Evolutionary conservation across 2,888 invertebrate species (phyloP), one percentile per base, ranked within the genome.

Genomic region (Parnassius glacialis): DNA sequence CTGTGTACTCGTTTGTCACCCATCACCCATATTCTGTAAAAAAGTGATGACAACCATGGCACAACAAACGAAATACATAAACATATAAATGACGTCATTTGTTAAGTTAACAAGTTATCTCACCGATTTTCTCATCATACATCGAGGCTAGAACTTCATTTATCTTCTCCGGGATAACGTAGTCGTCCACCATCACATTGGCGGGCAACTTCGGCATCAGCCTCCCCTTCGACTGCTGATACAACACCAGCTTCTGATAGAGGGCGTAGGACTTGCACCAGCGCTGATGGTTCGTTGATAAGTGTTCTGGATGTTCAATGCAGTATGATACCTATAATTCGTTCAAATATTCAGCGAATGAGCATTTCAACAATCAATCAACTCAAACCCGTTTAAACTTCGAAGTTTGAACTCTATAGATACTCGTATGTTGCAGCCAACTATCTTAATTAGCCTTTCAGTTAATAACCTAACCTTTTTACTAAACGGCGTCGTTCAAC

Each of bases 241-340:
- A 84, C 50, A 85, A 80, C 0, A 94, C 89, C 70, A 95, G 83
- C 64, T 92, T 92, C 64, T 93, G 91, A 67, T 94, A 94, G 0
- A 95, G 81, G n/a, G 84, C 85, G 72, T 93, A 94, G 0, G 93
- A 91, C 56, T 87, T 88, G 76, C 95, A 95, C 94, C 94, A 94
- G 12, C 89, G 82, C 9, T 85, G 78, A 72, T 95, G 95, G 0
- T 77, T 70, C 55, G 84, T 83, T 0, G 83, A 82, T 0, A 92
- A 74, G 72, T 95, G 95, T 2, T 87, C 83, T 0, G 88, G 84
- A 44, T 87, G 76, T 3, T 84, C 83, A 9, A 87, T 81, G 72
- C 94, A 94, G 70, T 81, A 93, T 1, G 94, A 93, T 66, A 94
- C 86, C 86, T 91, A 74, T 0, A 71, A 71, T 55, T 20, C 9